Percentiles rank a stretch among this genome's conserved stretches.
Evolutionary conservation across 2,113 vertebrate genomes (phyloP).

Genomic region (Ceyx margarethae): DNA sequence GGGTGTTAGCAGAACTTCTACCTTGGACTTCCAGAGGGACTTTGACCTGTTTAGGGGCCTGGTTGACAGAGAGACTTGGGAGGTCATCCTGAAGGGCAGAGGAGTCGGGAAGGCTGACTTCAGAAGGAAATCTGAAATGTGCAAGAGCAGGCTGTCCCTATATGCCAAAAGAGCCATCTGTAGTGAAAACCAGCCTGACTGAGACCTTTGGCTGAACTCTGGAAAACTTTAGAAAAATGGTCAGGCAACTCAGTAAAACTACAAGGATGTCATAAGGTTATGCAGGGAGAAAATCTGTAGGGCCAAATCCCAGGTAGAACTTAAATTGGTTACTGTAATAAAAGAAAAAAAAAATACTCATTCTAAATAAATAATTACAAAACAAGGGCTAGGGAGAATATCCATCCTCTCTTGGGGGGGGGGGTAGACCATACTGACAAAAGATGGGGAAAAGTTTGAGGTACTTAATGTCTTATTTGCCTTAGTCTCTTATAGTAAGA

Average conservation of each 20-base stretch:
- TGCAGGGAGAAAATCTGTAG: background rate
- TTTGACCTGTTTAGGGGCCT: no score
- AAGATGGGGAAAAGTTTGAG: background rate
- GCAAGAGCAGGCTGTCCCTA: background rate
- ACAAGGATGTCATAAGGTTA: no score
- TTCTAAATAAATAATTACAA: background rate
- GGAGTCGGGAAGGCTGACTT: background rate
- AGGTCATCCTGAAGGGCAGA: background rate
- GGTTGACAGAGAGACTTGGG: background rate
- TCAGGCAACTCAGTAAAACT: background rate
- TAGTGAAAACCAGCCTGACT: background rate
- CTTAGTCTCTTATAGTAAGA: background rate
- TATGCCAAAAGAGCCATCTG: background rate
- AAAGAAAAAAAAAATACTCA: background rate
- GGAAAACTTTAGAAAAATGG: background rate
- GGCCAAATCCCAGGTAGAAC: background rate
- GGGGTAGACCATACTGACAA: background rate
- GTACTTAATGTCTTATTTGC: background rate
- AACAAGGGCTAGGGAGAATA: background rate
- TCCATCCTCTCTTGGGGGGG: background rate
- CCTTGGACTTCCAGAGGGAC: no score
- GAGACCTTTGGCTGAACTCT: background rate
- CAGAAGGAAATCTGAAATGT: background rate
- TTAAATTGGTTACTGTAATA: background rate
- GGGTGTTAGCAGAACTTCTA: no score